A percentile compares a stretch with the other conserved stretches of the same genome.
Conservation (phyloP, 1,140 invertebrate genomes). For the Diuraphis noxia region DNA sequence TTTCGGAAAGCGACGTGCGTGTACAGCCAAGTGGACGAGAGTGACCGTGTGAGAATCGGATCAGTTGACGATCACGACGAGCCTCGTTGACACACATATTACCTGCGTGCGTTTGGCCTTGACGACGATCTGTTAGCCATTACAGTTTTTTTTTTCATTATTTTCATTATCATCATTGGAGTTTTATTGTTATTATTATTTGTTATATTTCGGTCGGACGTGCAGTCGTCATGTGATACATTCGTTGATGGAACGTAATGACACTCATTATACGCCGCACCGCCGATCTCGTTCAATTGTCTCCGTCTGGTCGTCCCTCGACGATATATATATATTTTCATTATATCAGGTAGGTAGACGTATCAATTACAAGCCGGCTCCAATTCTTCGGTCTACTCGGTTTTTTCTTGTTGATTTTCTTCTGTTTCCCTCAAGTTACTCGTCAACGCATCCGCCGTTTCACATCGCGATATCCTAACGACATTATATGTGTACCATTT, state of each 20-base stretch:
- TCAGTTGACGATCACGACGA: not conserved
- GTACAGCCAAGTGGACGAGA: not conserved
- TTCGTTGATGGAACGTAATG: conserved; percentile 44
- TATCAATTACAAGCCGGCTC: not conserved
- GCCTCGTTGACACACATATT: conserved; percentile 15
- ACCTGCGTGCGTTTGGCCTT: conserved; percentile 26
- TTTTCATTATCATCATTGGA: not conserved
- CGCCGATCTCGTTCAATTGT: conserved; percentile 36
- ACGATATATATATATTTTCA: not conserved
- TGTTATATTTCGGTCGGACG: conserved; percentile 46
- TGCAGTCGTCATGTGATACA: conserved; percentile 54
- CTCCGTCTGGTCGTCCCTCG: not conserved
- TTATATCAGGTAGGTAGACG: not conserved
- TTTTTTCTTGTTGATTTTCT: not conserved
- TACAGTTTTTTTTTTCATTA: conserved; percentile 19
- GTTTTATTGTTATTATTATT: conserved; percentile 12
- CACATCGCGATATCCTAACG: not conserved
- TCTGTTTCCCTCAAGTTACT: not conserved
- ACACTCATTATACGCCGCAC: conserved; percentile 23
- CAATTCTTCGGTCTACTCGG: not conserved
- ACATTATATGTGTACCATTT: not conserved
- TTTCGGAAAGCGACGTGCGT: not conserved
- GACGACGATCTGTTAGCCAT: conserved; percentile 10
- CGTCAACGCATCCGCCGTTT: not conserved
- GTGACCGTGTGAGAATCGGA: conserved; percentile 37